Evolutionary conservation across 2,113 vertebrate genomes (phyloP).

Genomic region (Setophaga petechia): DNA sequence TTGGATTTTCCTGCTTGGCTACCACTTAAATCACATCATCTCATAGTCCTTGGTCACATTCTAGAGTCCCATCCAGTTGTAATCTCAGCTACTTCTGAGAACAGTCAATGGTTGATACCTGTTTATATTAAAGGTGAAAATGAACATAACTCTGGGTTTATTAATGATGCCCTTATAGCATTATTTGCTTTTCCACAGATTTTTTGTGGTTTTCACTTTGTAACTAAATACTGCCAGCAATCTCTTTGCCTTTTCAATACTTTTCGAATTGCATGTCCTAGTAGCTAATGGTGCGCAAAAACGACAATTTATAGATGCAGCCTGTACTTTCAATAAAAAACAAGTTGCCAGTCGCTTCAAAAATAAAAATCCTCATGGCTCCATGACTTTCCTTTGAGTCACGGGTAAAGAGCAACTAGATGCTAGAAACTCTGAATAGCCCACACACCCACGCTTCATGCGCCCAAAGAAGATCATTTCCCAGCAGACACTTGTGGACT

Average conservation of each 20-base stretch:
- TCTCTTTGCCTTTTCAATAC: not conserved
- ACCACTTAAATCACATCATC: not conserved
- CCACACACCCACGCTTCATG: slow-evolving; percentile 27
- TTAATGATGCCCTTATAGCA: not conserved
- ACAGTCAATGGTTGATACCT: not conserved
- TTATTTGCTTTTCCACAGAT: not conserved
- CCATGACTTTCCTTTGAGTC: slow-evolving; percentile 1
- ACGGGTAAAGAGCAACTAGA: not conserved
- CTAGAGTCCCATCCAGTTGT: not conserved
- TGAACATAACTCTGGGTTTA: not conserved
- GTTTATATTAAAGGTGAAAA: not conserved
- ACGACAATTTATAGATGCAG: not conserved
- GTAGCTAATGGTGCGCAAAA: not conserved
- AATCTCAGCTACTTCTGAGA: not conserved
- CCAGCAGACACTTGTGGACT: slow-evolving; percentile 47
- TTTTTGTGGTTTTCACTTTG: not conserved
- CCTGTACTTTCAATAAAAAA: not conserved
- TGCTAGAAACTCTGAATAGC: slow-evolving; percentile 24
- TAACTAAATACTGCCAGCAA: not conserved
- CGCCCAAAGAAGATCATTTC: slow-evolving; percentile 8
- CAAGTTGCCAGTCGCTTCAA: not conserved
- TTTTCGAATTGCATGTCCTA: not conserved
- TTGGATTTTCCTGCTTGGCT: not conserved
- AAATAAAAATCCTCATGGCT: not conserved
- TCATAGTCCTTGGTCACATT: not conserved